phyloP scores from a whole-genome alignment of 2,888 invertebrate genomes.

The Trilocha varians region DNA sequence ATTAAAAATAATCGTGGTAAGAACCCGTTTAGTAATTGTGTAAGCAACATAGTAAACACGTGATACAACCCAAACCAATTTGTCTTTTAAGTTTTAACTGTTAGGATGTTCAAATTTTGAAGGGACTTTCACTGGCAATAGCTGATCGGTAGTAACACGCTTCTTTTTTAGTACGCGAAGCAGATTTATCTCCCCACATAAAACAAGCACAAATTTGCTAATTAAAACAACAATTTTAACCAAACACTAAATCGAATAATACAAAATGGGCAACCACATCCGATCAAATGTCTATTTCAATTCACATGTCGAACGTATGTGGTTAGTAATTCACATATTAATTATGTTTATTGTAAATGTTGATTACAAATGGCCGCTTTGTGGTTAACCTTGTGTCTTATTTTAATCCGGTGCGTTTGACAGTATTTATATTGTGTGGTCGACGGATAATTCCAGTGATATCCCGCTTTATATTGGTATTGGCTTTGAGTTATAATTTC shows the following conservation, averaged over 20 bases:
- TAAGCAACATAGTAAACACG: too few relatives aligned
- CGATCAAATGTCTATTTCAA: slow-evolving; percentile 17
- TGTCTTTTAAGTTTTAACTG: too few relatives aligned
- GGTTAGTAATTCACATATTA: slow-evolving; percentile 26
- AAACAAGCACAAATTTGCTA: slow-evolving; percentile 8
- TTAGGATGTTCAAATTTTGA: too few relatives aligned
- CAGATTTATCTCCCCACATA: too few relatives aligned
- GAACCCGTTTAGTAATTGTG: too few relatives aligned
- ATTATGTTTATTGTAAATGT: slow-evolving; percentile 32
- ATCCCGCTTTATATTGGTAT: not conserved
- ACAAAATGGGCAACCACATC: slow-evolving; percentile 13
- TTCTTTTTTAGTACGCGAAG: too few relatives aligned
- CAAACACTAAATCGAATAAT: slow-evolving; percentile 14
- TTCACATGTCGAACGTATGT: slow-evolving; percentile 9
- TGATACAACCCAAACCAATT: too few relatives aligned
- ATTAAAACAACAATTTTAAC: slow-evolving; percentile 10
- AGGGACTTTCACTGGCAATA: too few relatives aligned
- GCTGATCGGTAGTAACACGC: too few relatives aligned
- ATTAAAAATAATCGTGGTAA: too few relatives aligned
- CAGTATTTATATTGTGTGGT: slow-evolving; percentile 32
- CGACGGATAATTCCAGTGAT: slow-evolving; percentile 12
- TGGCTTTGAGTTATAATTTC: not conserved
- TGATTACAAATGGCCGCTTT: slow-evolving; percentile 39
- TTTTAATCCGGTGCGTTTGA: slow-evolving; percentile 33
- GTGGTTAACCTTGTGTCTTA: slow-evolving; percentile 32